Evolutionary conservation across 92 coral and sea anemone genomes (phyloP).

Genomic region (Chrysogorgia sp.): DNA sequence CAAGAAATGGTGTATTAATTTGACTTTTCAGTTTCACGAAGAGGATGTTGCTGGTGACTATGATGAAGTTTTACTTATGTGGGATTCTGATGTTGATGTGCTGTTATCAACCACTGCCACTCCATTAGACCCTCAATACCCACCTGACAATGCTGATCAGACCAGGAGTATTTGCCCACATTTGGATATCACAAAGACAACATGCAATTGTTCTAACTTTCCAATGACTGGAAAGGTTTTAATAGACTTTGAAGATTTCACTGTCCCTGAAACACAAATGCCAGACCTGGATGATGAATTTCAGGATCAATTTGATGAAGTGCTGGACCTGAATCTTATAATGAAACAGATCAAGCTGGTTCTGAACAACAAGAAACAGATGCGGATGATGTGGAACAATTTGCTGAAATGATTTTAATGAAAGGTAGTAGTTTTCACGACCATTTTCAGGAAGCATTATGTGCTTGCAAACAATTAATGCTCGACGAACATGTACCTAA

Average conservation of each 20-base stretch:
- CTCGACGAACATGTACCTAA: conserved; percentile 16
- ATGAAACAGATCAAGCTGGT: conserved; percentile 5
- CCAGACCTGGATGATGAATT: conserved; percentile 8
- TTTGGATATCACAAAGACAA: conserved; percentile 25
- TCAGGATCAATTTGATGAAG: conserved; percentile 17
- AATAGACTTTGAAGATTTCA: conserved; percentile 20
- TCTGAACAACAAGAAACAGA: not conserved
- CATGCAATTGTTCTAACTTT: conserved; percentile 23
- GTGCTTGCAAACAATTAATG: conserved; percentile 29
- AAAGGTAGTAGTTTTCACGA: conserved; percentile 26
- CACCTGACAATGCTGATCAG: not conserved
- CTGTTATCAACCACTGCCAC: not conserved
- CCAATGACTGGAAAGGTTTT: conserved; percentile 12
- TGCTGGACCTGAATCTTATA: too few relatives aligned
- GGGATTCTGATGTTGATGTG: not conserved
- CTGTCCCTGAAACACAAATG: conserved; percentile 27
- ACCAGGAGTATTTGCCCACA: conserved; percentile 20
- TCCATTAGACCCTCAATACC: not conserved
- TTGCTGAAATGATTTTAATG: conserved; percentile 20
- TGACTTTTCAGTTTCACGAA: conserved; percentile 12
- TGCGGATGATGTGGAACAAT: conserved; percentile 13
- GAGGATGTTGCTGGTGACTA: too few relatives aligned
- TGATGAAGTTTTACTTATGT: not conserved
- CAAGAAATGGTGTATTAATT: not conserved
- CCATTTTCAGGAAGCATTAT: conserved; percentile 32